A percentile compares a stretch with the other conserved stretches of the same genome.
Conservation (phyloP, 2,888 invertebrate species). For the Napeogenes sylphis region DNA sequence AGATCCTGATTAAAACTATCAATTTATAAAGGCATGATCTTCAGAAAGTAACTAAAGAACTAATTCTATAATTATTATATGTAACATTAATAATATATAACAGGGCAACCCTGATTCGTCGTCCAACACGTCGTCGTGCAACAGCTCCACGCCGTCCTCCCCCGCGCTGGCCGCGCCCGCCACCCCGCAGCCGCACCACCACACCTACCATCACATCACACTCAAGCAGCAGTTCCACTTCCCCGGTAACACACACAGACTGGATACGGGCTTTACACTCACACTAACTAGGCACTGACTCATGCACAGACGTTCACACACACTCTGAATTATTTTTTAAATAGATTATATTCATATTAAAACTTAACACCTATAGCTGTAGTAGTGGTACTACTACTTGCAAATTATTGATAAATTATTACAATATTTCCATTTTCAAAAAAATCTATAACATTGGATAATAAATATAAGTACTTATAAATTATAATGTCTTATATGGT, state of each 20-base stretch:
- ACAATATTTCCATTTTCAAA: too few relatives aligned
- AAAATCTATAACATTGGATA: not conserved
- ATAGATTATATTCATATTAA: too few relatives aligned
- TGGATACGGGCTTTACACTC: too few relatives aligned
- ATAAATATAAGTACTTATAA: not conserved
- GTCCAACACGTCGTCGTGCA: constrained; percentile 96
- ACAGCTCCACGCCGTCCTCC: constrained; percentile 96
- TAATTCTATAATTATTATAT: too few relatives aligned
- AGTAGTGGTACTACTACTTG: too few relatives aligned
- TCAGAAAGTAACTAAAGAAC: too few relatives aligned
- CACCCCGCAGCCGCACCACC: constrained; percentile 77
- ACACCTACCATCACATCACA: constrained; percentile 46
- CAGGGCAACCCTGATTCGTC: constrained; percentile 89
- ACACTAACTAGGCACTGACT: not conserved
- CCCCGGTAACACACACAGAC: constrained; percentile 77
- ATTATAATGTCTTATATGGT: too few relatives aligned
- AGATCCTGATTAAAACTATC: too few relatives aligned
- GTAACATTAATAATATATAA: too few relatives aligned
- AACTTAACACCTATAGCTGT: too few relatives aligned
- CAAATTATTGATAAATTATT: too few relatives aligned
- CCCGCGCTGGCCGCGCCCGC: constrained; percentile 84
- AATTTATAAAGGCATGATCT: too few relatives aligned
- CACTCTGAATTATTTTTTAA: not conserved
- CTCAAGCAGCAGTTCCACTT: constrained; percentile 85
- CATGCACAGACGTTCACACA: not conserved